phyloP scores from a whole-genome alignment of 2,888 invertebrate species.

The Vannuccia rotundouncinata region DNA sequence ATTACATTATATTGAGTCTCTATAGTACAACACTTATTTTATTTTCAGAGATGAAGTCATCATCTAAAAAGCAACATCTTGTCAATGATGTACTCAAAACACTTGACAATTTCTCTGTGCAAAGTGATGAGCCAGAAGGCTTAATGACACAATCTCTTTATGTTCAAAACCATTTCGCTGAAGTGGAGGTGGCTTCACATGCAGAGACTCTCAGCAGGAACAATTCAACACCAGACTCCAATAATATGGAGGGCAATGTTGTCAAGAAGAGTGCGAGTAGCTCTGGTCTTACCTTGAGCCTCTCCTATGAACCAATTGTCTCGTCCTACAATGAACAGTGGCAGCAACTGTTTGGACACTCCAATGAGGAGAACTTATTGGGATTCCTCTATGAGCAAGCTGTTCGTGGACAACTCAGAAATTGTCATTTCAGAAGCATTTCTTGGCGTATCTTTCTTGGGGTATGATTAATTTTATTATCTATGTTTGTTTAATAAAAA shows the following conservation, averaged over 20 bases:
- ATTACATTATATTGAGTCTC: too few species aligned
- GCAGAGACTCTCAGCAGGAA: background rate
- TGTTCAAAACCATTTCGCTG: background rate
- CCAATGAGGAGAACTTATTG: background rate
- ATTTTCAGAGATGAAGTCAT: constrained; percentile 8
- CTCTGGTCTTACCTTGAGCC: background rate
- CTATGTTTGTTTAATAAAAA: too few species aligned
- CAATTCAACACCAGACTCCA: background rate
- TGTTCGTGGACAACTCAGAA: constrained; percentile 47
- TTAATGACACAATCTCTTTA: background rate
- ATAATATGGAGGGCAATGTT: background rate
- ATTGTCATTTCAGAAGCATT: constrained; percentile 53
- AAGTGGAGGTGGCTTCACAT: background rate
- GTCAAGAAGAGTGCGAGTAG: background rate
- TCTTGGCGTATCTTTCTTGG: constrained; percentile 55
- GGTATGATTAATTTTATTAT: constrained; percentile 4
- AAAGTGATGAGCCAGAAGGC: background rate
- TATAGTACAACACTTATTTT: too few species aligned
- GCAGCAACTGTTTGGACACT: background rate
- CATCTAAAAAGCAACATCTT: background rate
- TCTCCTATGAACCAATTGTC: background rate
- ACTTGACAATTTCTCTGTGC: background rate
- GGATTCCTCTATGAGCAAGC: background rate
- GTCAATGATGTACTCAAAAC: background rate
- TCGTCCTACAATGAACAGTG: constrained; percentile 15